Conservation (phyloP, 2,797 vertebrate genomes). For the Emys orbicularis region DNA sequence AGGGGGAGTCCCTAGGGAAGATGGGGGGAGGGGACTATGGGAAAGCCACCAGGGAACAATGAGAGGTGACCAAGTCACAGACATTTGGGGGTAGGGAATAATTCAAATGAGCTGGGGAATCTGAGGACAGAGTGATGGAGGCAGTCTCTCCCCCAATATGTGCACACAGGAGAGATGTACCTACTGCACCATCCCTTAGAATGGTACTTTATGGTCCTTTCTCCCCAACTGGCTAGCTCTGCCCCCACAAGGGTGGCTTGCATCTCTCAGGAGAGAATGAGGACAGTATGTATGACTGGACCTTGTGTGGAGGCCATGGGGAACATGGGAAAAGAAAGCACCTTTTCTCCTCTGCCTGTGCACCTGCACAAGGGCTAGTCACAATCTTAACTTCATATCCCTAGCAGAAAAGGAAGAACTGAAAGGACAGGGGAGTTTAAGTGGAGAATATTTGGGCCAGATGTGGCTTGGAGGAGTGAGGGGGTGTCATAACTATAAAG, state of each 20-base stretch:
- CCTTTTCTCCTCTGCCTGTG: not conserved
- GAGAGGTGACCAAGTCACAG: accelerated
- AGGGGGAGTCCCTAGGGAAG: not conserved
- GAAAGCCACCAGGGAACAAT: not conserved
- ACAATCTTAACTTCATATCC: not conserved
- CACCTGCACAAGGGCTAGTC: not conserved
- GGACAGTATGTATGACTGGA: not conserved
- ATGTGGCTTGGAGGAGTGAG: not conserved
- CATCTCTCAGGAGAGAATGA: not conserved
- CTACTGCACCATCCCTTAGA: not conserved
- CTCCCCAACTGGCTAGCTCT: not conserved
- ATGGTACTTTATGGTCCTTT: not conserved
- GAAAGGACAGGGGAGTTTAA: not conserved
- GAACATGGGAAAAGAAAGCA: not conserved
- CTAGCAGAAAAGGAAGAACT: not conserved
- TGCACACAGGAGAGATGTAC: not conserved
- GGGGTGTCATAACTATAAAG: no score
- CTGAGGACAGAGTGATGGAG: not conserved
- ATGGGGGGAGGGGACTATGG: no score
- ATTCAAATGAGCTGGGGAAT: not conserved
- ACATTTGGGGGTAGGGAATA: not conserved
- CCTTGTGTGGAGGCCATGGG: not conserved
- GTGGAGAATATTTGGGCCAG: not conserved
- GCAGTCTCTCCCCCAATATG: not conserved
- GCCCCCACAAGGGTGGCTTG: not conserved